A percentile compares a stretch with the other conserved stretches of the same genome.
Conservation (phyloP, 2,797 vertebrate genomes). For the Sebastes iracundus region DNA sequence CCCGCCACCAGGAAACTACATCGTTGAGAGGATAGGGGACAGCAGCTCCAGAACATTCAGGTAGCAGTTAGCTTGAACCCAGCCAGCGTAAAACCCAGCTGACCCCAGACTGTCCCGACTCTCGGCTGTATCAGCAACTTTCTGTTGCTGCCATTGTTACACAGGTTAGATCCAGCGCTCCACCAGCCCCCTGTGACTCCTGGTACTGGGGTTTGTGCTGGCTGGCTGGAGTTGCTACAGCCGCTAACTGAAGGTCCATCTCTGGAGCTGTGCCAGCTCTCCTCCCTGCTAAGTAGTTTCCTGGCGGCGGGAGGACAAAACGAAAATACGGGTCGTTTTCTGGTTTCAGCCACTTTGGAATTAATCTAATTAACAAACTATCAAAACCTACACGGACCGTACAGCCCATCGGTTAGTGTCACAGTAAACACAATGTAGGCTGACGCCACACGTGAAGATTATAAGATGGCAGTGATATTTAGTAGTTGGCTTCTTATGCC, state of each 20-base stretch:
- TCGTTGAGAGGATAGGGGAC: neutral
- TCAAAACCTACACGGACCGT: neutral
- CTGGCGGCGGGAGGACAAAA: neutral
- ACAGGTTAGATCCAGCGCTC: no score
- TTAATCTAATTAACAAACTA: neutral
- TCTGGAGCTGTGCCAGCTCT: neutral
- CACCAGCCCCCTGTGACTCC: no score
- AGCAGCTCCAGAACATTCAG: neutral
- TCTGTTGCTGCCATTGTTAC: no score
- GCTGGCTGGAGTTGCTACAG: neutral
- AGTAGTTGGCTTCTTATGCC: no score
- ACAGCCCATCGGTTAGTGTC: neutral
- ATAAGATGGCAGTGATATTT: neutral
- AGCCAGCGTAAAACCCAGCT: no score
- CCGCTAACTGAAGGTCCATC: neutral
- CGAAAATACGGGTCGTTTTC: neutral
- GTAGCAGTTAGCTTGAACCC: neutral
- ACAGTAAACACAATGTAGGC: neutral
- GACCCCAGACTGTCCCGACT: no score
- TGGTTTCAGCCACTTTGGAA: neutral
- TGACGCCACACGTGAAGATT: neutral
- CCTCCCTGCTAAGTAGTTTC: neutral
- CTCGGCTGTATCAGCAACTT: no score
- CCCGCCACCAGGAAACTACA: neutral
- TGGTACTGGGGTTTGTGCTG: neutral